Percentiles rank a stretch among this genome's conserved stretches.
Conservation (phyloP, 1,140 invertebrate species). For the Polypedilum vanderplanki region DNA sequence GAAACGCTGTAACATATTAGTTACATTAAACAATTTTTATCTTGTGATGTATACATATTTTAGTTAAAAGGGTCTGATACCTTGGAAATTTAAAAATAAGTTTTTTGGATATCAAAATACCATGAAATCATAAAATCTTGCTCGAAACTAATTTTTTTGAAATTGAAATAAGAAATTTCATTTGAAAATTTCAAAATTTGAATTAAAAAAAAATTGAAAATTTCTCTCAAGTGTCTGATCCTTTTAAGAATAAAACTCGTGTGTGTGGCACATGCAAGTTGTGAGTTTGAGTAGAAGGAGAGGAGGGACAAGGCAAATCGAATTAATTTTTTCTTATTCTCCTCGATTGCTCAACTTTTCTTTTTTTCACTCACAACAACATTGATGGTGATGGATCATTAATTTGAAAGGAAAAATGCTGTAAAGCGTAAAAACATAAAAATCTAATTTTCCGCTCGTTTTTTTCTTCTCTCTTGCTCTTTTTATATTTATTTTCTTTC, state of each 20-base stretch:
- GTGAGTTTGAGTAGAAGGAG: not conserved
- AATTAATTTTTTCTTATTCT: conserved; percentile 23
- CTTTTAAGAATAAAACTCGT: too few species aligned
- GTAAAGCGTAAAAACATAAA: conserved; percentile 28
- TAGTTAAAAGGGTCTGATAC: too few species aligned
- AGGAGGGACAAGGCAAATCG: not conserved
- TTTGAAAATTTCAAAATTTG: too few species aligned
- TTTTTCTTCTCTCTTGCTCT: not conserved
- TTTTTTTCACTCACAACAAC: not conserved
- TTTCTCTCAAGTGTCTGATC: too few species aligned
- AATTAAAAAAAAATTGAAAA: too few species aligned
- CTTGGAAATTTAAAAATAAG: too few species aligned
- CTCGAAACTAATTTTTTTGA: too few species aligned
- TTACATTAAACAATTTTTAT: conserved; percentile 15
- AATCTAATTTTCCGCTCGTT: conserved; percentile 27
- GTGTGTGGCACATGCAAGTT: not conserved
- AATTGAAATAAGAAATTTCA: too few species aligned
- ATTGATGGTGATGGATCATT: conserved; percentile 27
- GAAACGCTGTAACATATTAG: not conserved
- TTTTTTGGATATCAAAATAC: too few species aligned
- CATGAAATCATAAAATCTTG: too few species aligned
- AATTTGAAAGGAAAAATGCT: conserved; percentile 28
- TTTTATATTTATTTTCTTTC: not conserved
- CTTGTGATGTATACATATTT: not conserved
- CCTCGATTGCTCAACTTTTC: not conserved